Base-by-base conservation (phyloP, 2,113 vertebrate genomes). In the Noturus placidus region DNA sequence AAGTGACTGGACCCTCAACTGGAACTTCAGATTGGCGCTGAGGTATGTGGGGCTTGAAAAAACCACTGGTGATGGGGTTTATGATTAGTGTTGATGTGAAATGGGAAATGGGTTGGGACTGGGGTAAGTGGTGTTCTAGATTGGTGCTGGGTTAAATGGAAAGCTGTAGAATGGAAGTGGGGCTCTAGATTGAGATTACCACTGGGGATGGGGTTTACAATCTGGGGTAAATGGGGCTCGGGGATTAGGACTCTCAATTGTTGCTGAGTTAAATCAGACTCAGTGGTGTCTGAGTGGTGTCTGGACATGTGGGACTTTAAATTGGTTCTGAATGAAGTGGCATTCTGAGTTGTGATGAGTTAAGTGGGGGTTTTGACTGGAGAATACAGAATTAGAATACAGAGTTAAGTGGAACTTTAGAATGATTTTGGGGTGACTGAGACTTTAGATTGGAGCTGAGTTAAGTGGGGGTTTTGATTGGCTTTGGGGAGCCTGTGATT, bases 281-380 rank as follows among this genome's bases (percentile, higher is more conserved):
- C n/a, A n/a, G n/a, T n/a, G n/a, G n/a, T n/a, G n/a, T 15, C 65
- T 3, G 4, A 65, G 56, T 22, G n/a, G 89, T 80, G 84, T 78
- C 7, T 78, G 42, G 46, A 78, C 25, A 52, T 35, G 7, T 59
- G 52, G 56, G 54, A 5, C 20, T 69, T 30, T 65, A 9, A 27
- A 83, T 50, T 30, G 82, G 89, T 82, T 85, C 91, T 93, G 92
- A 92, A 92, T 93, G 94, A 91, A 93, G 93, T 93, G 86, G 84
- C 33, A 59, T 81, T 57, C 30, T 81, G 79, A 54, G 3, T 19
- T 35, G 9, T 81, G 54, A 13, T 35, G 54, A 33, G 17, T 81
- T 13, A 57, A 35, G 2, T 56, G 78, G 27, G 78, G 13, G 35
- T 30, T 30, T 79, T 79, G 3, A 35, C 20, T 56, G n/a, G n/a